phyloP scores from a whole-genome alignment of 1,140 invertebrate species.

The Cydia fagiglandana region DNA sequence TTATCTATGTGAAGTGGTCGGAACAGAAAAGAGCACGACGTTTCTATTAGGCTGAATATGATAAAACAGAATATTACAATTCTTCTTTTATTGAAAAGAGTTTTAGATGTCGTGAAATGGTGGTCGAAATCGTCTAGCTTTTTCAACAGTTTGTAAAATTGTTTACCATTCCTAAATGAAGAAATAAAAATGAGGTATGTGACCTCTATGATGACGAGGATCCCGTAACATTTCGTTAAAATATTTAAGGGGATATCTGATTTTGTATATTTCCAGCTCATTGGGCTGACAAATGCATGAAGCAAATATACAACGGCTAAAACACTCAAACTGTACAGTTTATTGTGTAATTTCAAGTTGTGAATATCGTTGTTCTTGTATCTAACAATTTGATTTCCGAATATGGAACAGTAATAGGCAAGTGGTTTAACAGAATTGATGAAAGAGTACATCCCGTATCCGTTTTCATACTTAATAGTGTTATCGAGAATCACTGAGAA shows the following conservation, averaged over 20 bases:
- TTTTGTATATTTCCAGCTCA: conserved; percentile 46
- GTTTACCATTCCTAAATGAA: conserved; percentile 45
- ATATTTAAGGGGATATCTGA: conserved; percentile 56
- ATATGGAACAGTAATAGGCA: conserved; percentile 49
- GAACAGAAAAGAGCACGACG: conserved; percentile 41
- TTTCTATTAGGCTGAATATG: conserved; percentile 40
- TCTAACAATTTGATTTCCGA: conserved; percentile 49
- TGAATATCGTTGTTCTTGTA: conserved; percentile 42
- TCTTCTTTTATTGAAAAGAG: conserved; percentile 43
- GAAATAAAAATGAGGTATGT: conserved; percentile 48
- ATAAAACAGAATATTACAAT: conserved; percentile 43
- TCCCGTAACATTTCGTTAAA: conserved; percentile 50
- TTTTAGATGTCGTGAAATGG: conserved; percentile 45
- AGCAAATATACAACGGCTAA: conserved; percentile 38
- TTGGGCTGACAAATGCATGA: conserved; percentile 39
- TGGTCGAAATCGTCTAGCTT: conserved; percentile 49
- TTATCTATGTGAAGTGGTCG: conserved; percentile 45
- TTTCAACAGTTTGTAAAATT: conserved; percentile 50
- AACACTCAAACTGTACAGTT: conserved; percentile 48
- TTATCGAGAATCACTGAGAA: conserved; percentile 47
- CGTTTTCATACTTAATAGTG: conserved; percentile 34
- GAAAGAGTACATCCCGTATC: conserved; percentile 40
- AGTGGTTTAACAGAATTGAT: conserved; percentile 52
- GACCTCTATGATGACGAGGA: conserved; percentile 49
- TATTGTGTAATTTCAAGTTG: conserved; percentile 41